Evolutionary conservation across 1,140 invertebrate genomes (phyloP).

Genomic region (Leptinotarsa texana): DNA sequence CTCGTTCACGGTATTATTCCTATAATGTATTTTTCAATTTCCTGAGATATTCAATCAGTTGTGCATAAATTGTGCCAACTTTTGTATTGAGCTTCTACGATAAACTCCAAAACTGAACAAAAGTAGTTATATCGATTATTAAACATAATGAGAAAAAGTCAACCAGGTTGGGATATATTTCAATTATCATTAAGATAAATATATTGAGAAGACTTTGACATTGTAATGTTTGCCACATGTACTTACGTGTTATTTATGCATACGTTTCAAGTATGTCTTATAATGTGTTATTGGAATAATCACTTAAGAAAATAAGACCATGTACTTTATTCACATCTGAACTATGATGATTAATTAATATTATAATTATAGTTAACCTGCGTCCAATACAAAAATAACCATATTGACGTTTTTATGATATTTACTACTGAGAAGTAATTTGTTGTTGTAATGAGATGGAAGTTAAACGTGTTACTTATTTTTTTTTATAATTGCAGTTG

Average conservation of each 20-base stretch:
- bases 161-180: no score
- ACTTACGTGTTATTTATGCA: background rate
- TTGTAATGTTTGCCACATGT: no score
- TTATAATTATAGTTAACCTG: slow-evolving; percentile 25
- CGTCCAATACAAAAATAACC: slow-evolving; percentile 23
- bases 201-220: no score
- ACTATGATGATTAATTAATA: slow-evolving; percentile 27
- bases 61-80: no score
- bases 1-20: no score
- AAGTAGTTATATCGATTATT: no score
- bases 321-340: slow-evolving; percentile 17
- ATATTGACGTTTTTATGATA: slow-evolving; percentile 29
- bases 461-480: slow-evolving; percentile 20
- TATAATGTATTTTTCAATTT: no score
- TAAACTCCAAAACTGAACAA: no score
- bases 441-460: slow-evolving; percentile 23
- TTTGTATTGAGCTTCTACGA: no score
- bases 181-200: no score
- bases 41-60: no score
- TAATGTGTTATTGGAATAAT: slow-evolving; percentile 1
- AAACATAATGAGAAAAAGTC: no score
- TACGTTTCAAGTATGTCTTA: background rate
- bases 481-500: slow-evolving; percentile 17
- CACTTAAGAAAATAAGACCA: slow-evolving; percentile 16
- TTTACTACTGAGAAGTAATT: slow-evolving; percentile 27